Evolutionary conservation across 2,888 invertebrate species (phyloP), one percentile per base, ranked within the genome.

Genomic region (Arrhopalites spinosus): DNA sequence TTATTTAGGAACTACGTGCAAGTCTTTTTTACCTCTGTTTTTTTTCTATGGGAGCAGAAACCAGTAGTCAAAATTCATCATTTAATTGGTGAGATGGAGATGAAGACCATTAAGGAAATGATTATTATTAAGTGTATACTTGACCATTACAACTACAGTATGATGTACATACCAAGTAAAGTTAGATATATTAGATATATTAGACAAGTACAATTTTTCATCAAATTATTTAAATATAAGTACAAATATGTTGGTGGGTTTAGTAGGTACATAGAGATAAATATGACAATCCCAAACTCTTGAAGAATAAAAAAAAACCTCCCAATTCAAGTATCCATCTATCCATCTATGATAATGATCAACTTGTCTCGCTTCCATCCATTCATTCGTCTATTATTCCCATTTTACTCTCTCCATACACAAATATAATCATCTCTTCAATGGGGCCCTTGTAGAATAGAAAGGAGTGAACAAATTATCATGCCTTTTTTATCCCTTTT

Each of bases 11-110:
- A 36, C 3, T 7, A 11, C 11, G 53, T 25, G 56, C n/a, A 30
- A 56, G n/a, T n/a, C n/a, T n/a, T n/a, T n/a, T n/a, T n/a, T n/a
- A n/a, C n/a, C n/a, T n/a, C n/a, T n/a, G n/a, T n/a, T n/a, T n/a
- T n/a, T n/a, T n/a, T n/a, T n/a, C n/a, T n/a, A n/a, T n/a, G 64
- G 25, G 30, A 64, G 30, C 47, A 29, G 78, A 76, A 80, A 81
- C 80, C 80, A 80, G 81, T 81, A 81, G 82, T 80, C 80, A 79
- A 80, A 81, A 77, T 81, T 78, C 80, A 82, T 82, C 81, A 81
- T 77, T 75, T 80, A 80, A 81, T 81, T 78, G 75, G 67, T 56
- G 74, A 77, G 66, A 63, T 74, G 66, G 56, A 73, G 73, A 66
- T 73, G 73, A 66, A 53, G 47, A 23, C 73, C 72, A 72, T 72